These are phyloP conservation scores for Stichopus chloronotus DNA, from an alignment of 35 echinoderm and acorn worm species.

Conservation along the genomic window DNA sequence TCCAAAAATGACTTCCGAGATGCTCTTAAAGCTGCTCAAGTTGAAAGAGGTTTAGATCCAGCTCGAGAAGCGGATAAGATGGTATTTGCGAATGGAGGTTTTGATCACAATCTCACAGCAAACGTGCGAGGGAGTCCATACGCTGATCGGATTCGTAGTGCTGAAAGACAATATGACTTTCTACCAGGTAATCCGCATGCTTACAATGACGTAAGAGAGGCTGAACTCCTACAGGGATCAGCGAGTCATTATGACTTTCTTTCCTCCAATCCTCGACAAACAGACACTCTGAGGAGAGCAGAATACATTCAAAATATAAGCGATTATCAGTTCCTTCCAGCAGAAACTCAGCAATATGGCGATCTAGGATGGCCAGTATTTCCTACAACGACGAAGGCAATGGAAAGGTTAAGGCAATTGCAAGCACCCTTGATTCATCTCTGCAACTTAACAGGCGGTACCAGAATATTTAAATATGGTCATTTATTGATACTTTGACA, in stretches of 20 bases:
- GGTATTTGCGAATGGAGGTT: constrained; percentile 24
- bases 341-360: constrained; percentile 22
- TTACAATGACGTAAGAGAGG: not conserved
- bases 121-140: not conserved
- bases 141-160: not conserved
- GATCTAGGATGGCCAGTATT: constrained; percentile 26
- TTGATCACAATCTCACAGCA: not conserved
- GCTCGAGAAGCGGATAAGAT: constrained; percentile 13
- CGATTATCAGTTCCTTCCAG: constrained; percentile 43
- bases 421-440: not conserved
- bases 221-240: not conserved
- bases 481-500: too few relatives aligned
- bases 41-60: not conserved
- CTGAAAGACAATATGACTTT: constrained; percentile 36
- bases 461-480: not conserved
- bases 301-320: not conserved
- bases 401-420: not conserved
- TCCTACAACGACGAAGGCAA: not conserved
- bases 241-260: constrained; percentile 22
- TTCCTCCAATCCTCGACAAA: not conserved
- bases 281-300: constrained; percentile 5
- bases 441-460: not conserved
- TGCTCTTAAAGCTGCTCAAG: not conserved
- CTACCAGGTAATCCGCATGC: constrained; percentile 39
- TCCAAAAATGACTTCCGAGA: not conserved